Conservation (phyloP, 2,888 invertebrate genomes). For the Papilio gigon region DNA sequence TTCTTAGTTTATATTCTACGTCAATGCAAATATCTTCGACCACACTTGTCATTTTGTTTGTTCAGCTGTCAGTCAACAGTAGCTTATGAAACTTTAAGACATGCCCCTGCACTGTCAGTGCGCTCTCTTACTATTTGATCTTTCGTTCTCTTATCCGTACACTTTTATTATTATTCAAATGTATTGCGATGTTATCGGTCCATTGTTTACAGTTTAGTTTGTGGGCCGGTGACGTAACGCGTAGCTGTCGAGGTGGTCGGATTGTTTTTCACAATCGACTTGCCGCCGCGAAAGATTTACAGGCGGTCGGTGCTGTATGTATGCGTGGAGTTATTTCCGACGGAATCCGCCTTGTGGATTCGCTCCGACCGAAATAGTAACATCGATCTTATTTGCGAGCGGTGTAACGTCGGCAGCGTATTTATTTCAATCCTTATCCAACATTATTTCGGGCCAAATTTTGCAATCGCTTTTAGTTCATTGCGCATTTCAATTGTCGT, state of each 20-base stretch:
- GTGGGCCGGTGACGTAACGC: conserved; percentile 25
- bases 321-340: conserved; percentile 76
- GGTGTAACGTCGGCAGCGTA: conserved; percentile 60
- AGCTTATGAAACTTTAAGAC: conserved; percentile 28
- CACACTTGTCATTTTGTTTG: conserved; percentile 43
- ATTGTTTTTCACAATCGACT: conserved; percentile 74
- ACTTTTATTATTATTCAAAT: conserved; percentile 26
- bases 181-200: conserved; percentile 31
- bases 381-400: conserved; percentile 75
- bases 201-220: conserved; percentile 26
- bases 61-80: conserved; percentile 55
- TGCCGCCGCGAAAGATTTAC: conserved; percentile 72
- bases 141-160: conserved; percentile 9
- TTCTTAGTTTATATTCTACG: not conserved
- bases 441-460: conserved; percentile 59
- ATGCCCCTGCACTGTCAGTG: not conserved
- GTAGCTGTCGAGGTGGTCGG: conserved; percentile 51
- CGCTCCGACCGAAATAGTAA: conserved; percentile 76
- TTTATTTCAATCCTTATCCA: conserved; percentile 62
- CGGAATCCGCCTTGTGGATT: conserved; percentile 77
- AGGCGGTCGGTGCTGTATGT: conserved; percentile 64
- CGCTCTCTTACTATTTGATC: not conserved
- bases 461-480: conserved; percentile 41
- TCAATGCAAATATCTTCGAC: not conserved
- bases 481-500: conserved; percentile 17